Conservation (phyloP, 2,113 vertebrate genomes). For the Capra hircus region DNA sequence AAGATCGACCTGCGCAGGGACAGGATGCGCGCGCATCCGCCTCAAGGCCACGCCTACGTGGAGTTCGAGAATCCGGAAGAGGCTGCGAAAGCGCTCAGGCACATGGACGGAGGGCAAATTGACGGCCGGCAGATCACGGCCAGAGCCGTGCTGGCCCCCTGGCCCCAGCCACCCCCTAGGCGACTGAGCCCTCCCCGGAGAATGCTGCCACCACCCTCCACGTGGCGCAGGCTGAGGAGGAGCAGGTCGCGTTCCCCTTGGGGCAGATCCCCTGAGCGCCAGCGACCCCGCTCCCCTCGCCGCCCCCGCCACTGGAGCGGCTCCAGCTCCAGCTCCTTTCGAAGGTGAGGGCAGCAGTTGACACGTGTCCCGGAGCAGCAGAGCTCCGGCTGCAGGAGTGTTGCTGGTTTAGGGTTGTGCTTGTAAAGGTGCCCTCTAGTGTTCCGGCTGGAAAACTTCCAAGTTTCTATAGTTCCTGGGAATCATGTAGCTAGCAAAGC, state of each 20-base stretch:
- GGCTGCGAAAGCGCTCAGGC: not conserved
- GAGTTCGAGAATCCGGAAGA: not conserved
- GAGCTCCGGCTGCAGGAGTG: not conserved
- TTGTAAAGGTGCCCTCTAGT: not conserved
- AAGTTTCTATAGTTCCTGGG: not conserved
- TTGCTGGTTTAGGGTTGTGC: not conserved
- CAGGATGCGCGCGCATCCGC: slow-evolving; percentile 83
- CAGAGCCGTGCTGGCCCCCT: not conserved
- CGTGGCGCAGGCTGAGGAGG: not conserved
- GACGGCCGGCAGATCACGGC: not conserved
- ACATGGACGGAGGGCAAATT: not conserved
- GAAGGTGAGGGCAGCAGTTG: not conserved
- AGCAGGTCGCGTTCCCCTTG: not conserved
- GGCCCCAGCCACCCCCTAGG: not conserved
- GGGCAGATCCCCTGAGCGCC: not conserved
- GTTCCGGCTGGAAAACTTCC: not conserved
- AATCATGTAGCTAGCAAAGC: not conserved
- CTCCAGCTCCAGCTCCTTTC: not conserved
- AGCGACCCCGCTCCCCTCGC: accelerated
- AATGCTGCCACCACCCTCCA: not conserved
- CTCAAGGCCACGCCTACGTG: not conserved
- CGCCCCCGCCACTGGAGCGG: not conserved
- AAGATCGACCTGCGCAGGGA: slow-evolving; percentile 96
- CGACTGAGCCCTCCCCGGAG: not conserved
- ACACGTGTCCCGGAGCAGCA: not conserved